Base-by-base conservation (phyloP, 2,888 invertebrate species). In the Calliphora vomitoria region DNA sequence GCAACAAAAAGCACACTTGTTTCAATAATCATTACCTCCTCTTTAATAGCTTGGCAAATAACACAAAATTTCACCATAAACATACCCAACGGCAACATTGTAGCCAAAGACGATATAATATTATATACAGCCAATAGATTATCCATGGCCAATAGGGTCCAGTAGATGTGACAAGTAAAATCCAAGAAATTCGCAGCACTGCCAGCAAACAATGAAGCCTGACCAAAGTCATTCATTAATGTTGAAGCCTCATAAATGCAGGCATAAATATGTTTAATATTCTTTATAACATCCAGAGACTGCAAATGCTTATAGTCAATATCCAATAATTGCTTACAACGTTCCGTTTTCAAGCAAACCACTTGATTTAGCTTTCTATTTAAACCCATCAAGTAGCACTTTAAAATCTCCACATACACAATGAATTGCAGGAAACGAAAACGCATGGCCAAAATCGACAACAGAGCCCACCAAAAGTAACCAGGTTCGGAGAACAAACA, bases 91-190 rank as follows among this genome's bases (percentile, higher is more conserved):
- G 89, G 88, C 8, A 88, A 3, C 10, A 89, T 68, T 10, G 84
- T 80, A 8, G 71, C 50, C 2, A 69, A 18, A 2, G 89, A 87
- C 0, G 75, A 68, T 8, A 87, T 41, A 53, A 85, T 75, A 8
- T 64, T 82, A n/a, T 53, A 53, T 3, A 20, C 15, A 1, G 69
- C 11, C 15, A 86, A 62, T 0, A 80, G 47, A 10, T 86, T 72
- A 44, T 90, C 89, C 55, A 90, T 58, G 1, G 88, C 69, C 72
- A 90, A 69, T 15, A 90, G 55, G 10, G 81, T 75, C 90, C 90
- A 90, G 76, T 90, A 90, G n/a, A 86, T 58, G 53, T 89, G 89
- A 58, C 89, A 89, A 1, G 88, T 89, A 18, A 83, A 80, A 25
- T 90, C 90, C 5, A 90, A 53, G 35, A 89, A 85, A 76, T 88